phyloP scores from a whole-genome alignment of 2,888 invertebrate genomes.

The Choreutis nemorana region DNA sequence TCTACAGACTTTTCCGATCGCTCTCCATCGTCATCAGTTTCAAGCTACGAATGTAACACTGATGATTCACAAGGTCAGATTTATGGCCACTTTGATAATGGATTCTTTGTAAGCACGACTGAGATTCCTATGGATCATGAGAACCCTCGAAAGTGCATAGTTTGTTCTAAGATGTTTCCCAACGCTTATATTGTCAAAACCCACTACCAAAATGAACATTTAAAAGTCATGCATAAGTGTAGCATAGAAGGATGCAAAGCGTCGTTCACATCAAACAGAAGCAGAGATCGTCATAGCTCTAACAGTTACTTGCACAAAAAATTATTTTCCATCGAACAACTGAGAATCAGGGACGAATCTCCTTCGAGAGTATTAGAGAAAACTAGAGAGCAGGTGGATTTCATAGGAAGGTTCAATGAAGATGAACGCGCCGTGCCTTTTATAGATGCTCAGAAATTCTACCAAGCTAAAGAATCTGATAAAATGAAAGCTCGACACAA shows the following conservation, averaged over 20 bases:
- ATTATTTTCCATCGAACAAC: conserved; percentile 76
- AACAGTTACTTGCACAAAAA: conserved; percentile 92
- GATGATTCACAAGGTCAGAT: conserved; percentile 71
- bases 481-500: conserved; percentile 36
- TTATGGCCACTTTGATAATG: conserved; percentile 77
- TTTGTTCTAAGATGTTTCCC: conserved; percentile 92
- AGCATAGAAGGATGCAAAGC: conserved; percentile 95
- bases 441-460: conserved; percentile 59
- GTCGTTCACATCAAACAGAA: conserved; percentile 91
- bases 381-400: conserved; percentile 78
- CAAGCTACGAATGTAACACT: conserved; percentile 63
- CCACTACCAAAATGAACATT: conserved; percentile 95
- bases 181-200: conserved; percentile 93
- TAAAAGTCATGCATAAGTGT: conserved; percentile 95
- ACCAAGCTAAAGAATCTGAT: conserved; percentile 41
- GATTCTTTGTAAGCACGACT: conserved; percentile 73
- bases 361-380: conserved; percentile 58
- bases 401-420: conserved; percentile 80
- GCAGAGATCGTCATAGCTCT: conserved; percentile 90
- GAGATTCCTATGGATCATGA: conserved; percentile 93
- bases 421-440: conserved; percentile 70
- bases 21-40: conserved; percentile 69
- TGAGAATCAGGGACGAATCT: conserved; percentile 39
- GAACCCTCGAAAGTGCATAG: conserved; percentile 89
- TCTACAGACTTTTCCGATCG: conserved; percentile 54